Base-by-base conservation (phyloP, 2,113 vertebrate species). In the zebrafish (Danio rerio) region DNA sequence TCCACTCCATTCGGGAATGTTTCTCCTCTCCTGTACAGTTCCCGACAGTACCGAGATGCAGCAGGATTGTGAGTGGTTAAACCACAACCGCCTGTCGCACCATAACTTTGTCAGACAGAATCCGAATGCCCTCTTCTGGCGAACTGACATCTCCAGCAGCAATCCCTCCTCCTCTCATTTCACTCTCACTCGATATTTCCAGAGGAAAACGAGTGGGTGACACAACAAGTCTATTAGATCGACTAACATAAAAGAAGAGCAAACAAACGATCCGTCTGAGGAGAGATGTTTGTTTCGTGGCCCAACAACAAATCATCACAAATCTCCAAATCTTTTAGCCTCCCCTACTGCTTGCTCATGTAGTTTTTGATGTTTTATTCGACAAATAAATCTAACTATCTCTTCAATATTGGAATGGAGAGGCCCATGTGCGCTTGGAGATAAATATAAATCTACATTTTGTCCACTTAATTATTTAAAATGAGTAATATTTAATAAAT, bases 111-210 rank as follows among this genome's bases (percentile, higher is more conserved):
- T 91, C 85, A 89, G 82, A 83, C 88, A 92, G 91, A 90, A 93
- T 82, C 85, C 78, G 91, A 93, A 94, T 93, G 93, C 93, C 93
- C 93, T 92, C 93, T 94, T 93, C 93, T 93, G 93, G 93, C 72
- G 91, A 92, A 89, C 89, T 61, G 61, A 86, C 77, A 86, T 89
- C 55, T 69, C 75, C 50, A 53, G 63, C 59, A 74, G 43, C 71
- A 83, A 69, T 59, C 52, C 21, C 74, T 59, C 50, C 47, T 31
- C 66, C 31, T 73, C 65, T 55, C 62, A 43, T 66, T 43, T 55
- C 61, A 53, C 77, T 43, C 62, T 42, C 31, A 42, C 45, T 52
- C 49, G 77, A 55, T 43, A 31, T 78, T 78, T 76, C 65, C 50
- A 43, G 6, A 12, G 45, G 40, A 81, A 40, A 71, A 61, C 55